A percentile compares a stretch with the other conserved stretches of the same genome.
Conservation (phyloP, 2,797 vertebrate genomes). For the Argyrosomus regius region DNA sequence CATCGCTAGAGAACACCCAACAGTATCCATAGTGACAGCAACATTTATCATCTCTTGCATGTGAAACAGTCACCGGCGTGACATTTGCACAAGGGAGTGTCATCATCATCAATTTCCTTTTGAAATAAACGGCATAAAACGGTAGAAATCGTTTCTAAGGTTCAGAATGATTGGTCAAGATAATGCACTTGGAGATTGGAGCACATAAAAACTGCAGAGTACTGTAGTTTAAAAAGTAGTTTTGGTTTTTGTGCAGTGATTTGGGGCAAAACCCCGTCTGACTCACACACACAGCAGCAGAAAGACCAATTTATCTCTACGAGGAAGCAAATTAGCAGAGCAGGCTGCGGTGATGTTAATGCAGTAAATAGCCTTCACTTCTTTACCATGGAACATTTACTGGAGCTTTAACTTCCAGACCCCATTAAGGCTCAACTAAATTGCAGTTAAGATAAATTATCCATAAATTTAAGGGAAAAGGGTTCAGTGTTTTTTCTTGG, state of each 20-base stretch:
- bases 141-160: background rate
- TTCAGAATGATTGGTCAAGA: background rate
- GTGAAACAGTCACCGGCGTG: conserved; percentile 2
- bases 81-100: background rate
- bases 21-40: conserved; percentile 3
- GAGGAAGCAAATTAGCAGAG: conserved; percentile 15
- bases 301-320: conserved; percentile 12
- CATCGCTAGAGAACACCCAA: background rate
- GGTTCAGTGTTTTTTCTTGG: background rate
- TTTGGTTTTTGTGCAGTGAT: conserved; percentile 13
- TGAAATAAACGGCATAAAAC: background rate
- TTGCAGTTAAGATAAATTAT: conserved; percentile 24
- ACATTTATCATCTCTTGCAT: conserved; percentile 16
- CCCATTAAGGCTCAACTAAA: conserved; percentile 29
- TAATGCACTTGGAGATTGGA: background rate
- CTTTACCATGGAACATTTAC: conserved; percentile 38
- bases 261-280: background rate
- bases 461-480: conserved; percentile 21
- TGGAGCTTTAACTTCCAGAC: conserved; percentile 22
- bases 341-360: conserved; percentile 28
- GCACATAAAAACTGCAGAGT: background rate
- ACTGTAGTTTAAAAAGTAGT: conserved; percentile 1
- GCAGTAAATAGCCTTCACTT: conserved; percentile 23
- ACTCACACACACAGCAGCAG: conserved; percentile 11
- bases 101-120: background rate